Conservation (phyloP, 2,888 invertebrate species). For the Heterodera filipjevi region DNA sequence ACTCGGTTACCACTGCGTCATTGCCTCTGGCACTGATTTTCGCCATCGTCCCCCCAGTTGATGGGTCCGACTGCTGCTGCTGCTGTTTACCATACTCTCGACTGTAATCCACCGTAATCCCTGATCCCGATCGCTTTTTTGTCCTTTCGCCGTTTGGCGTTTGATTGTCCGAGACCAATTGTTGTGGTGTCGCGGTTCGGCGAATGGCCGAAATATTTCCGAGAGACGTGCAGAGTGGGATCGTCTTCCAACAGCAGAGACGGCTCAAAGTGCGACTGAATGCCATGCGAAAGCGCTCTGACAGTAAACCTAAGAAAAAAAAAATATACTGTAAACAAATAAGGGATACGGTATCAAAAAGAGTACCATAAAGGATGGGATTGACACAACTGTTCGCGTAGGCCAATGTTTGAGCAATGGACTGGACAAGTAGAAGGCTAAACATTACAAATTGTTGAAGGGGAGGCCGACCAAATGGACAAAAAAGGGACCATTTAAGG, state of each 20-base stretch:
- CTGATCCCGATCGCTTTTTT: not conserved
- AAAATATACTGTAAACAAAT: not conserved
- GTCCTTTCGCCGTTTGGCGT: not conserved
- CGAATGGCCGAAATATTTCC: not conserved
- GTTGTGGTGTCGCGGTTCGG: not conserved
- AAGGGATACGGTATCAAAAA: conserved; percentile 67
- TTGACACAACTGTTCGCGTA: conserved; percentile 92
- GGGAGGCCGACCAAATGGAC: not conserved
- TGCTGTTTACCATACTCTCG: not conserved
- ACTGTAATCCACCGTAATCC: not conserved
- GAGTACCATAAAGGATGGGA: conserved; percentile 85
- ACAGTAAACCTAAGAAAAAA: conserved; percentile 29
- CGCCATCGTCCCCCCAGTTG: not conserved
- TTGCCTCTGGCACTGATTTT: not conserved
- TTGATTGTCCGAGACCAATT: not conserved
- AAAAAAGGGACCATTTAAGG: too few relatives aligned
- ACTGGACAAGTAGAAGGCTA: conserved; percentile 65
- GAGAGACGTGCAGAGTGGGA: not conserved
- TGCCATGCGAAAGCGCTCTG: conserved; percentile 42
- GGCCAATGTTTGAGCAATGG: conserved; percentile 65
- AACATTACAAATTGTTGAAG: not conserved
- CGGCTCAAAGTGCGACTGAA: conserved; percentile 19
- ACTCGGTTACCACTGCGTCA: not conserved
- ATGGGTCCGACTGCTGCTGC: not conserved
- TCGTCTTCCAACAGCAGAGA: not conserved